A percentile compares a stretch with the other conserved stretches of the same genome.
phyloP scores from a whole-genome alignment of 2,888 invertebrate species.

The Vanessa cardui region DNA sequence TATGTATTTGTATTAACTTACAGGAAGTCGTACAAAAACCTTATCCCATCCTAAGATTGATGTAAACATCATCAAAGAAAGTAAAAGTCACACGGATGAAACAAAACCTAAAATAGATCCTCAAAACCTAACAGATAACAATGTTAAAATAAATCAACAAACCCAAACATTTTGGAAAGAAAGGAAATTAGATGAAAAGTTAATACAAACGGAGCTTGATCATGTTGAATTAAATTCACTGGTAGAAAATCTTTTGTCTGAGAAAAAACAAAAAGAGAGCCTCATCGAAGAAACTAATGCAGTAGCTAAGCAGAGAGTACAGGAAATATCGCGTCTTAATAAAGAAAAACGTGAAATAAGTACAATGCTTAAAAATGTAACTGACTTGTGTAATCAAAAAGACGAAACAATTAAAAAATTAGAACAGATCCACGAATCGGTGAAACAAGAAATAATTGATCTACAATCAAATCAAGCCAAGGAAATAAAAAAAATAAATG shows the following conservation, averaged over 20 bases:
- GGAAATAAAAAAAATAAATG: conserved; percentile 52
- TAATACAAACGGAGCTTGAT: conserved; percentile 61
- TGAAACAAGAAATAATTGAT: conserved; percentile 54
- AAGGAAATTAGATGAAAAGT: conserved; percentile 44
- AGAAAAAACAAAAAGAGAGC: conserved; percentile 59
- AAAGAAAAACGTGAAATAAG: conserved; percentile 64
- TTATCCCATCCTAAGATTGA: conserved; percentile 58
- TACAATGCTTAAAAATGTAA: conserved; percentile 57
- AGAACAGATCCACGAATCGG: conserved; percentile 50
- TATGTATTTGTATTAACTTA: conserved; percentile 40
- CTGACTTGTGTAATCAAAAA: conserved; percentile 58
- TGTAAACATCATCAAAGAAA: conserved; percentile 40
- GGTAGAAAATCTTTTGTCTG: conserved; percentile 48
- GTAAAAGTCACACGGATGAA: conserved; percentile 12
- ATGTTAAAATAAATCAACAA: conserved; percentile 44
- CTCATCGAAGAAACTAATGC: conserved; percentile 57
- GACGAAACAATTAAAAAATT: conserved; percentile 54
- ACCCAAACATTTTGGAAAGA: conserved; percentile 57
- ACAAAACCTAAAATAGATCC: conserved; percentile 32
- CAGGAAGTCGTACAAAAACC: conserved; percentile 66
- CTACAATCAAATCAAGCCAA: conserved; percentile 48
- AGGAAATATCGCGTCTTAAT: conserved; percentile 60
- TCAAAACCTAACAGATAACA: conserved; percentile 23
- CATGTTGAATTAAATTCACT: conserved; percentile 46
- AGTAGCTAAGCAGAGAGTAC: conserved; percentile 58